A percentile compares a stretch with the other conserved stretches of the same genome.
Evolutionary conservation across 1,140 invertebrate species (phyloP).

Genomic region (Nephila pilipes): DNA sequence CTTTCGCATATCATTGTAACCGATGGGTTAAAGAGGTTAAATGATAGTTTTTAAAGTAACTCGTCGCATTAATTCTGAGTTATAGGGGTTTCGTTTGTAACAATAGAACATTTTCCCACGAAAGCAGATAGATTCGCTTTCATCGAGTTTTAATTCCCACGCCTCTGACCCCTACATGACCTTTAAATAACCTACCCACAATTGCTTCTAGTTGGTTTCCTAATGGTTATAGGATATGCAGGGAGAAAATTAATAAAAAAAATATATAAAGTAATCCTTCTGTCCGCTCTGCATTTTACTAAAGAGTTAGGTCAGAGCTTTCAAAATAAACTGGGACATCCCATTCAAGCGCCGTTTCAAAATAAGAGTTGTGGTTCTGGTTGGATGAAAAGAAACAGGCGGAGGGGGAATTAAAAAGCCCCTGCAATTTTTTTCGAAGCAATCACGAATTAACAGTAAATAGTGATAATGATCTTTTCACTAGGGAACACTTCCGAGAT

Average conservation of each 20-base stretch:
- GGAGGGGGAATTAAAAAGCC: not conserved
- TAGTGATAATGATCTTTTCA: too few species aligned
- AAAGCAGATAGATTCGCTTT: conserved; percentile 57
- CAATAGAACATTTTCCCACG: conserved; percentile 47
- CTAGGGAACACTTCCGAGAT: too few species aligned
- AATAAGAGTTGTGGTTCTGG: not conserved
- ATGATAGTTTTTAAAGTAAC: conserved; percentile 33
- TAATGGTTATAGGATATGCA: conserved; percentile 54
- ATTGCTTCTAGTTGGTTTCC: conserved; percentile 45
- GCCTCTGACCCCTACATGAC: conserved; percentile 57
- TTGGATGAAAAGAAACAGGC: conserved; percentile 19
- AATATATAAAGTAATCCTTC: not conserved
- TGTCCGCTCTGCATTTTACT: conserved; percentile 27
- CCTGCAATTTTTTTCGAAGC: not conserved
- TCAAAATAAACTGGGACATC: conserved; percentile 51
- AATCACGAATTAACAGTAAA: too few species aligned
- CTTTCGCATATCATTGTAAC: conserved; percentile 14
- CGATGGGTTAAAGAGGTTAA: conserved; percentile 60
- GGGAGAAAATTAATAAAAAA: conserved; percentile 2
- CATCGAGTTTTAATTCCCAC: conserved; percentile 60
- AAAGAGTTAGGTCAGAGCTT: conserved; percentile 48
- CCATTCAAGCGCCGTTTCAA: conserved; percentile 22
- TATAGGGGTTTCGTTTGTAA: not conserved
- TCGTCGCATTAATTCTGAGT: conserved; percentile 43
- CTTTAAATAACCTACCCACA: conserved; percentile 56